These are phyloP conservation scores for Pseudorhombus dupliciocellatus DNA, from an alignment of 2,113 vertebrate genomes.

Conservation along the genomic window DNA sequence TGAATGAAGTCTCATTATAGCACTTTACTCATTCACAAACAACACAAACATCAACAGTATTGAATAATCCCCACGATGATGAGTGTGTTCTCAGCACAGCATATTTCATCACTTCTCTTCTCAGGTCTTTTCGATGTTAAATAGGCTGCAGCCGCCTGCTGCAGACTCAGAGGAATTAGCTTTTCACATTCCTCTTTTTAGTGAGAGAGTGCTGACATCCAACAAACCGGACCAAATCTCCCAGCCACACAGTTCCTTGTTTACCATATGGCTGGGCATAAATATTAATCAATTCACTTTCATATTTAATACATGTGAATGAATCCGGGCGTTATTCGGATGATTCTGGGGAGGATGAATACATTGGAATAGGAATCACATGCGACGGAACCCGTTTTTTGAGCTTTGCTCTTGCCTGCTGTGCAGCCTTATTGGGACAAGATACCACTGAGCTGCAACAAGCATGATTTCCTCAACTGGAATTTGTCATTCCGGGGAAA, in stretches of 20 bases:
- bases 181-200: constrained; percentile 29
- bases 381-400: constrained; percentile 11
- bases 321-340: constrained; percentile 29
- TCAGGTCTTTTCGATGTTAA: constrained; percentile 43
- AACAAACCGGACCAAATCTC: constrained; percentile 56
- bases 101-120: constrained; percentile 36
- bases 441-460: constrained; percentile 36
- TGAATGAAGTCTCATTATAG: background rate
- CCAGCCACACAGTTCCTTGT: constrained; percentile 52
- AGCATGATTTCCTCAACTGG: constrained; percentile 29
- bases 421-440: constrained; percentile 12
- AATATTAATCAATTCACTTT: constrained; percentile 62
- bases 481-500: constrained; percentile 40
- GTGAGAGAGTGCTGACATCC: constrained; percentile 28
- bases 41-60: constrained; percentile 37
- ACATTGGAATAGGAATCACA: constrained; percentile 23
- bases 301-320: constrained; percentile 57
- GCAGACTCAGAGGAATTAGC: constrained; percentile 35
- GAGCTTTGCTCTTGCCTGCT: constrained; percentile 22
- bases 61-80: constrained; percentile 26
- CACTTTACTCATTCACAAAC: constrained; percentile 10
- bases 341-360: constrained; percentile 24
- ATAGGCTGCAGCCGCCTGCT: constrained; percentile 38
- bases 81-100: constrained; percentile 20
- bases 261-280: constrained; percentile 57